A percentile compares a stretch with the other conserved stretches of the same genome.
These are phyloP conservation scores for Stenotaenia linearis DNA, from an alignment of 2,888 invertebrate species.

Conservation along the genomic window DNA sequence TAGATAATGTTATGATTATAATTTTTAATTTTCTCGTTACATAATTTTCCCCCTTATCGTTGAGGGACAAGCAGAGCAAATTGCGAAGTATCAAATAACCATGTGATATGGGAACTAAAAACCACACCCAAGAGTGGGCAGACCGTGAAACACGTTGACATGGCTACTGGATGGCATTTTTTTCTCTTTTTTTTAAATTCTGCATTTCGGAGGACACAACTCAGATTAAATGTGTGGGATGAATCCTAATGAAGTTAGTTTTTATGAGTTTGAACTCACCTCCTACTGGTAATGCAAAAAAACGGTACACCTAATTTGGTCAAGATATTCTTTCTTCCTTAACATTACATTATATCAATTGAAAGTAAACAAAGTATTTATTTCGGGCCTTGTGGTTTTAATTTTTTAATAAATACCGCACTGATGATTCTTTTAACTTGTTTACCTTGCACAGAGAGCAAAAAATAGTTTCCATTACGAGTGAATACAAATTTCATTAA, in stretches of 20 bases:
- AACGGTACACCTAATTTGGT: not conserved
- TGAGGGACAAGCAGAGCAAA: not conserved
- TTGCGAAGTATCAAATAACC: not conserved
- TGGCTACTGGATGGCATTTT: not conserved
- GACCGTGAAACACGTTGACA: not conserved
- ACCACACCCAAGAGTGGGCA: not conserved
- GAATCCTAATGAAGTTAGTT: not conserved
- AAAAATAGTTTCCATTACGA: not conserved
- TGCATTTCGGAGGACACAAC: not conserved
- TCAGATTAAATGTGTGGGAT: not conserved
- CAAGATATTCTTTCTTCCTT: not conserved
- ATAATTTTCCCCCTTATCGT: not conserved
- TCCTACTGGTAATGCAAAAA: not conserved
- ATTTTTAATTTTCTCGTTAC: not conserved
- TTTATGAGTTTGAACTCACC: not conserved
- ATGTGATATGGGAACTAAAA: not conserved
- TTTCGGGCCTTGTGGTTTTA: not conserved
- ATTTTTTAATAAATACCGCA: not conserved
- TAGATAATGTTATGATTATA: not conserved
- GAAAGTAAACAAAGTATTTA: too few relatives aligned
- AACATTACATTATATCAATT: too few relatives aligned
- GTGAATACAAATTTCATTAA: not conserved
- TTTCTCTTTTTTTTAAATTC: not conserved
- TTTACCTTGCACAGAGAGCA: not conserved
- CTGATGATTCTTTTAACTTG: not conserved